Evolutionary conservation across 1,140 invertebrate genomes (phyloP), one percentile per base, ranked within the genome.

Genomic region (Gonatopus flavifemur): DNA sequence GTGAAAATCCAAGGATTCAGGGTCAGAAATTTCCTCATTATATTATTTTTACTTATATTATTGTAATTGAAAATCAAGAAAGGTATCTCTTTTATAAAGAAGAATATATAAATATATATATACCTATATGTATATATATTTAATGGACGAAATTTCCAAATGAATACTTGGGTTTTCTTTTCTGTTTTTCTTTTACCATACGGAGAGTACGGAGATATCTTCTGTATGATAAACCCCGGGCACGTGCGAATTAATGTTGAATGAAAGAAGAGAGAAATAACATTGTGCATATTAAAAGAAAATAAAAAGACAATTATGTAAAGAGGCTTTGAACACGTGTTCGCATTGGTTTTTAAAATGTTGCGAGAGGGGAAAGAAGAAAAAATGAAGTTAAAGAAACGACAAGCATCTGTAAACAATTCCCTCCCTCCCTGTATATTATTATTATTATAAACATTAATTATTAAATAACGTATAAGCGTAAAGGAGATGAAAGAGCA

Each of bases 401-500:
- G 43, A 57, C 59, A 46, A 46, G 30, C 44, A 55, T 44, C 37
- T 55, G 61, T 54, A 64, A 57, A 64, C 49, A 50, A 49, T 45
- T 49, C 39, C 30, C 48, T 57, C 52, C 52, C 51, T 55, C 53
- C 45, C 59, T 74, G 66, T 72, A 75, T 72, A 74, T 67, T 74
- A 74, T 72, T 73, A 70, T 68, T 64, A 68, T 67, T 72, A n/a
- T n/a, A 69, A 73, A 72, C 52, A 68, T 69, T 74, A 69, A 74
- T 76, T 75, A 76, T 69, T 68, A 75, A n/a, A 70, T 75, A 74
- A 76, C 64, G 65, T 72, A 67, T 69, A 66, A 61, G n/a, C n/a
- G n/a, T n/a, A n/a, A n/a, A n/a, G n/a, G n/a, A n/a, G n/a, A 62
- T 59, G 62, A 59, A 57, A 63, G 58, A 74, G 66, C 52, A n/a